phyloP scores from a whole-genome alignment of 2,113 vertebrate genomes.

The Pteruthius melanotis region DNA sequence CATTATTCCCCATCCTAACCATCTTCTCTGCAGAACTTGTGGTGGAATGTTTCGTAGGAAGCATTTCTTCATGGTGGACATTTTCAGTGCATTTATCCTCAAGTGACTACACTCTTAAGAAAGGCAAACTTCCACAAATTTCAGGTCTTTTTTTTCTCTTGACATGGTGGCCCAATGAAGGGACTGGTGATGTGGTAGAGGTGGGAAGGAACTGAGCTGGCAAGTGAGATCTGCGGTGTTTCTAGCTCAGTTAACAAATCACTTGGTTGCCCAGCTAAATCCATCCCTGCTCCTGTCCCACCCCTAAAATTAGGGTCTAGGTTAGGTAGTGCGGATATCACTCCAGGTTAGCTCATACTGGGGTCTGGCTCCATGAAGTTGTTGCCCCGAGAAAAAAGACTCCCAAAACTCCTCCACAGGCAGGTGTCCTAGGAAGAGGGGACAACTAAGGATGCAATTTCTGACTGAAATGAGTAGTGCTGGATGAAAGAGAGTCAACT shows the following conservation, averaged over 20 bases:
- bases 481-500: neutral
- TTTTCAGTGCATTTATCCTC: neutral
- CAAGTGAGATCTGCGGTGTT: neutral
- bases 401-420: neutral
- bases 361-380: neutral
- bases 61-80: neutral
- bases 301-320: neutral
- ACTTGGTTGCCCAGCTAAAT: neutral
- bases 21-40: neutral
- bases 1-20: neutral
- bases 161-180: neutral
- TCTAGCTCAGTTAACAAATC: neutral
- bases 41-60: neutral
- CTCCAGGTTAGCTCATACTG: neutral
- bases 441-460: neutral
- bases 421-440: neutral
- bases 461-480: neutral
- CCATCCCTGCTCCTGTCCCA: neutral
- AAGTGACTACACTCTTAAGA: neutral
- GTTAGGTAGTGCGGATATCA: neutral
- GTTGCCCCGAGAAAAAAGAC: neutral
- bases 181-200: neutral
- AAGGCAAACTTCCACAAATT: neutral
- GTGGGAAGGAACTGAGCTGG: neutral
- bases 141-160: neutral